phyloP scores from a whole-genome alignment of 2,113 vertebrate species.

The Falcunculus frontatus region DNA sequence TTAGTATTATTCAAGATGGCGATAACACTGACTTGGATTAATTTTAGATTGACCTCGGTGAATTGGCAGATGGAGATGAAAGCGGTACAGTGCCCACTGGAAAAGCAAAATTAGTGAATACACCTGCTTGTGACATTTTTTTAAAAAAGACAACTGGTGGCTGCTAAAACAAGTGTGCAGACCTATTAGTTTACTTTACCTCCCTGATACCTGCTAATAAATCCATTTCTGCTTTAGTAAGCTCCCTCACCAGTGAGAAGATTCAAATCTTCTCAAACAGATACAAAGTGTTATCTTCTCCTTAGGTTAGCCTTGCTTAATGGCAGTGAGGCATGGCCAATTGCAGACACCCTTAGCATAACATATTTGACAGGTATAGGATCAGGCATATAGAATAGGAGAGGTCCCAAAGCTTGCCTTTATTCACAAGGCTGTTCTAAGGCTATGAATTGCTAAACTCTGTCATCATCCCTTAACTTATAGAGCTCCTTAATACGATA shows the following conservation, averaged over 20 bases:
- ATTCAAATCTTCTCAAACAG: neutral
- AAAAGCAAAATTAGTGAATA: neutral
- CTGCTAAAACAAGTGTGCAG: neutral
- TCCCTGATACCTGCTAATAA: neutral
- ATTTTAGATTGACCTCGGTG: neutral
- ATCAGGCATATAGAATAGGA: neutral
- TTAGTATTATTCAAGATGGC: neutral
- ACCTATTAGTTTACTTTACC: neutral
- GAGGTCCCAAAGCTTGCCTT: conserved; percentile 24
- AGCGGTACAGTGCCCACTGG: neutral
- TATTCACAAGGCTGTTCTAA: conserved; percentile 2
- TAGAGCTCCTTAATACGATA: neutral
- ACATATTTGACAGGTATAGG: conserved; percentile 23
- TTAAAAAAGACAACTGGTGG: accelerated
- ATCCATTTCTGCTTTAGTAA: neutral
- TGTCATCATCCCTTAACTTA: conserved; percentile 49
- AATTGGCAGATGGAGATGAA: neutral
- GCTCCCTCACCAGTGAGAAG: neutral
- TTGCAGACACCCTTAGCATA: neutral
- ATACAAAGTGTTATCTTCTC: neutral
- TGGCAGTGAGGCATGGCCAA: neutral
- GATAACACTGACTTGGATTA: neutral
- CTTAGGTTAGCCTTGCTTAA: neutral
- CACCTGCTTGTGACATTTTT: neutral
- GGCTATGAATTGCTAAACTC: conserved; percentile 45